These are phyloP conservation scores for Patella pellucida DNA, from an alignment of 2,888 invertebrate genomes.

Conservation along the genomic window DNA sequence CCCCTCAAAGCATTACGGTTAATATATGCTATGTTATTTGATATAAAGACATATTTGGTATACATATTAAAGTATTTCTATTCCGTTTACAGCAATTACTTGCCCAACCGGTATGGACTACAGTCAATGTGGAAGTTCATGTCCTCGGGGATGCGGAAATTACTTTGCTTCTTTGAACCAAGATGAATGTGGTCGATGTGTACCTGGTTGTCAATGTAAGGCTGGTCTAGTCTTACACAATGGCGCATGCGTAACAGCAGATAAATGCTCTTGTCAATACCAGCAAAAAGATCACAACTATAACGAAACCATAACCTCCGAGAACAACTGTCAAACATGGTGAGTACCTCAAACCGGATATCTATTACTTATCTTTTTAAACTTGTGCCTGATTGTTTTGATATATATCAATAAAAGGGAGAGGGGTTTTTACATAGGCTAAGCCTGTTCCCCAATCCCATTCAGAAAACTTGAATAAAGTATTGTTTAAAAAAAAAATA, in stretches of 20 bases:
- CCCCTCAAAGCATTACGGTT: too few species aligned
- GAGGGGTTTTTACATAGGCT: too few species aligned
- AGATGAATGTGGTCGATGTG: constrained; percentile 24
- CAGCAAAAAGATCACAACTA: constrained; percentile 18
- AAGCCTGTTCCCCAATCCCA: too few species aligned
- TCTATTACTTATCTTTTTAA: too few species aligned
- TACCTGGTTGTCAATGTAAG: constrained; percentile 31
- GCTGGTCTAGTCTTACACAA: constrained; percentile 28
- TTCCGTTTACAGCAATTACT: constrained; percentile 17
- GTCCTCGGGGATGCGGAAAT: constrained; percentile 25
- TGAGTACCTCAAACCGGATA: too few species aligned
- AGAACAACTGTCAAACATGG: constrained; percentile 27
- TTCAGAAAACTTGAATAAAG: too few species aligned
- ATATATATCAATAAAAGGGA: too few species aligned
- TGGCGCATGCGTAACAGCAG: constrained; percentile 41
- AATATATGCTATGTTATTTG: too few species aligned
- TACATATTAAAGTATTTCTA: too few species aligned
- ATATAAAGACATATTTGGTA: too few species aligned
- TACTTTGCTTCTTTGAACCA: constrained; percentile 14
- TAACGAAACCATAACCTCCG: constrained; percentile 3
- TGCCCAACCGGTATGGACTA: constrained; percentile 28
- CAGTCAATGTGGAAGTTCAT: constrained; percentile 27
- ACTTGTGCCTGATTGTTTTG: too few species aligned
- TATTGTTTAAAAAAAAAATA: too few species aligned
- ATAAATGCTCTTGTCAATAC: constrained; percentile 44